Evolutionary conservation across 2,888 invertebrate genomes (phyloP).

Genomic region (Andrena flavipes): DNA sequence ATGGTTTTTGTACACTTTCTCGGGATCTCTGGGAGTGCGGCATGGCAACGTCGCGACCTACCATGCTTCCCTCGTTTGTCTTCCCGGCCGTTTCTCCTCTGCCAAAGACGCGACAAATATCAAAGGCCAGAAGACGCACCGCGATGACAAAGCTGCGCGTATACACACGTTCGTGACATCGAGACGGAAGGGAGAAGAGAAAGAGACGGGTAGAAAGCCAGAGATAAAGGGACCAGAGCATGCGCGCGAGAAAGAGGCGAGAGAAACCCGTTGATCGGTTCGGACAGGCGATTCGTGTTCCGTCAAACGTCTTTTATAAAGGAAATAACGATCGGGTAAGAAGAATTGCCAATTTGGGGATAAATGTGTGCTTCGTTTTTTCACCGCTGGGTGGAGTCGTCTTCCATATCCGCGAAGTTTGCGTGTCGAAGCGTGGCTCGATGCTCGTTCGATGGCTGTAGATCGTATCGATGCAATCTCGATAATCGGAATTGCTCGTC

Average conservation of each 20-base stretch:
- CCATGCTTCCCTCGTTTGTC: constrained; percentile 57
- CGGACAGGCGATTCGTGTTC: constrained; percentile 5
- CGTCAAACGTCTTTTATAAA: neutral
- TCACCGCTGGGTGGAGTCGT: neutral
- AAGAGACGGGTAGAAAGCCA: constrained; percentile 2
- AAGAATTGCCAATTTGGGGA: neutral
- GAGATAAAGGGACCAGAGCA: neutral
- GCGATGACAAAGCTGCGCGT: constrained; percentile 59
- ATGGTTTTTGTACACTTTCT: constrained; percentile 81
- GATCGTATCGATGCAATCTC: constrained; percentile 19
- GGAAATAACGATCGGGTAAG: neutral
- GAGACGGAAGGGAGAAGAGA: constrained; percentile 14
- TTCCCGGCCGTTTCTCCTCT: constrained; percentile 59
- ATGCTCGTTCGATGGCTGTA: neutral
- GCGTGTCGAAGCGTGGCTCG: constrained; percentile 6
- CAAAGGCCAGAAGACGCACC: constrained; percentile 65
- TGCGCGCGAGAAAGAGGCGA: neutral
- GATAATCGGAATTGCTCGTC: constrained; percentile 12
- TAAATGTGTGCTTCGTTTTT: neutral
- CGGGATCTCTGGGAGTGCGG: constrained; percentile 68
- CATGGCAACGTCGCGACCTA: constrained; percentile 80
- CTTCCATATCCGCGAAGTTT: neutral
- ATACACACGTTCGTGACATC: constrained; percentile 31
- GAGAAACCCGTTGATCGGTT: constrained; percentile 25
- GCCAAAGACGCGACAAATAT: constrained; percentile 71